These are phyloP conservation scores for Psylliodes chrysocephalus DNA, from an alignment of 2,888 invertebrate genomes.

Conservation along the genomic window DNA sequence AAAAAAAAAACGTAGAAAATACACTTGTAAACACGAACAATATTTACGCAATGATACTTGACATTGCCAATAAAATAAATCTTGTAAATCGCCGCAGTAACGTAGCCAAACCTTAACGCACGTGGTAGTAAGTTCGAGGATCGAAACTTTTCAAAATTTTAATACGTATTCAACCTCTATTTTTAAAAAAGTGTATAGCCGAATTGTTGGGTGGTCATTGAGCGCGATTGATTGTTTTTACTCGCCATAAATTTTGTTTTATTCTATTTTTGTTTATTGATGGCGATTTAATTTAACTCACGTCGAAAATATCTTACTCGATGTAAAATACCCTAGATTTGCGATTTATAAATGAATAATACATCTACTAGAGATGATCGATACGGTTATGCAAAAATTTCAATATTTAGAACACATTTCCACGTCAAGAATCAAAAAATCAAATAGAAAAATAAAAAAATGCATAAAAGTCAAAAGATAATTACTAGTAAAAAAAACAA, in stretches of 20 bases:
- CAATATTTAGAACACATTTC: too few relatives aligned
- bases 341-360: too few relatives aligned
- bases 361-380: too few relatives aligned
- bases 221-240: background rate
- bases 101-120: background rate
- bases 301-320: background rate
- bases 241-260: slow-evolving; percentile 1
- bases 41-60: background rate
- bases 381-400: too few relatives aligned
- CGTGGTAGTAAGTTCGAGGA: too few relatives aligned
- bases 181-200: background rate
- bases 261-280: background rate
- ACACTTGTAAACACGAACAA: too few relatives aligned
- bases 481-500: too few relatives aligned
- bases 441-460: too few relatives aligned
- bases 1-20: too few relatives aligned
- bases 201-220: background rate
- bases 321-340: too few relatives aligned
- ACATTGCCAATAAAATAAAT: background rate
- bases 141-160: background rate
- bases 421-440: too few relatives aligned
- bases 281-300: background rate
- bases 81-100: background rate
- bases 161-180: background rate
- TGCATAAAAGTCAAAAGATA: too few relatives aligned